These are phyloP conservation scores for Sebastes oblongus DNA, from an alignment of 2,797 vertebrate genomes.

Conservation along the genomic window DNA sequence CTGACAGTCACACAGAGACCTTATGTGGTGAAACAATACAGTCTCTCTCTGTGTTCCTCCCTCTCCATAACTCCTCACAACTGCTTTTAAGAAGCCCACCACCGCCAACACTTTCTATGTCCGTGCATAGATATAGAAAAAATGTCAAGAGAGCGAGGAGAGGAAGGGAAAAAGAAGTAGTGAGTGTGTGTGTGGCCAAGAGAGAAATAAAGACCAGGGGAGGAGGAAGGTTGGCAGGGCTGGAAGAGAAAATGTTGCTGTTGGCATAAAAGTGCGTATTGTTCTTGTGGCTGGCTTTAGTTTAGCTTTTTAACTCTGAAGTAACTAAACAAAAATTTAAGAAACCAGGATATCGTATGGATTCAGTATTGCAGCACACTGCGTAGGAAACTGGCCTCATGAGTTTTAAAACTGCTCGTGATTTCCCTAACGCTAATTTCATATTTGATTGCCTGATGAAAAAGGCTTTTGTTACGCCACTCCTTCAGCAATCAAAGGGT, in stretches of 20 bases:
- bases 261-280: conserved; percentile 78
- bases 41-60: conserved; percentile 60
- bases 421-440: neutral
- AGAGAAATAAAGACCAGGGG: conserved; percentile 57
- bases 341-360: neutral
- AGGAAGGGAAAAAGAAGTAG: conserved; percentile 70
- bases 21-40: conserved; percentile 70
- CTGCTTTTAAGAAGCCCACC: conserved; percentile 39
- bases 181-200: conserved; percentile 56
- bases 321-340: conserved; percentile 46
- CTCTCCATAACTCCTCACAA: conserved; percentile 42
- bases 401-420: neutral
- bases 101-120: neutral
- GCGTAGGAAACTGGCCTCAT: neutral
- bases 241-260: conserved; percentile 72
- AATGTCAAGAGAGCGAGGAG: conserved; percentile 44
- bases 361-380: neutral
- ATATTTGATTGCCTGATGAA: conserved; percentile 4
- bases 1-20: conserved; percentile 69
- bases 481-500: conserved; percentile 63
- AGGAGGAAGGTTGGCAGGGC: conserved; percentile 58
- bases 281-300: conserved; percentile 71
- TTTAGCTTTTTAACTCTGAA: conserved; percentile 71
- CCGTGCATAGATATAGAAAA: conserved; percentile 28
- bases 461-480: conserved; percentile 19